Base-by-base conservation (phyloP, 37 sponge, comb jelly and placozoan genomes). In the Hexactinellida sp. region DNA sequence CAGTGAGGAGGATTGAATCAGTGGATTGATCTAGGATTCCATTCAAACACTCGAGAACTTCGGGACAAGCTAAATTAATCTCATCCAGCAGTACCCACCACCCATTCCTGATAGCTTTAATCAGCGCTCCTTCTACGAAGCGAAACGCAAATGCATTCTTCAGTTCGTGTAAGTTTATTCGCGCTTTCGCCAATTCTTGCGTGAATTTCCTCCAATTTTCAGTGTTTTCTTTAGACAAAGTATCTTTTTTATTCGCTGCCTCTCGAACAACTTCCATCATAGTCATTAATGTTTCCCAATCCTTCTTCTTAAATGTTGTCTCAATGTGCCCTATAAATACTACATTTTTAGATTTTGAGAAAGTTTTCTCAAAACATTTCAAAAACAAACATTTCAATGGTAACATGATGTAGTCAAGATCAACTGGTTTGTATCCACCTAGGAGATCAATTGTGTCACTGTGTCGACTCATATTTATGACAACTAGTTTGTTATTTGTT, bases 21-120 rank as follows among this genome's bases (percentile, higher is more conserved):
- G 76, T 32, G 1, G 90, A 83, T 34, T 87, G 87, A 39, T 95
- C 96, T 19, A 98, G 71, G 0, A 98, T 83, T 23, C 96, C 82
- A 84, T 88, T 92, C 55, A 98, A 84, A 88, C 96, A 95, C 88
- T 98, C 97, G 19, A 98, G 91, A 1, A 93, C 86, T 41, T 98
- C 99, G 24, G 94, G 86, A 21, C 94, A 82, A 3, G 99, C 99
- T 55, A 98, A 55, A 90, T 98, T 98, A 82, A 98, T 90, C 87
- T 98, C 99, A 90, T 98, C 99, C 82, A 98, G 91, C 41, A 98
- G 83, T 7, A 98, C 90, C 99, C 99, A 98, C 83, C 87, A 86
- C 0, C 99, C 99, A 36, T 90, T 54, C n/a, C 71, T 83, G 9
- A 98, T 90, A 32, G 99, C 94, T 51, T 91, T 87, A 37, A 95